Percentiles rank a stretch among this genome's conserved stretches.
Evolutionary conservation across 2,888 invertebrate species (phyloP).

Genomic region (Eugnorisma glareosa): DNA sequence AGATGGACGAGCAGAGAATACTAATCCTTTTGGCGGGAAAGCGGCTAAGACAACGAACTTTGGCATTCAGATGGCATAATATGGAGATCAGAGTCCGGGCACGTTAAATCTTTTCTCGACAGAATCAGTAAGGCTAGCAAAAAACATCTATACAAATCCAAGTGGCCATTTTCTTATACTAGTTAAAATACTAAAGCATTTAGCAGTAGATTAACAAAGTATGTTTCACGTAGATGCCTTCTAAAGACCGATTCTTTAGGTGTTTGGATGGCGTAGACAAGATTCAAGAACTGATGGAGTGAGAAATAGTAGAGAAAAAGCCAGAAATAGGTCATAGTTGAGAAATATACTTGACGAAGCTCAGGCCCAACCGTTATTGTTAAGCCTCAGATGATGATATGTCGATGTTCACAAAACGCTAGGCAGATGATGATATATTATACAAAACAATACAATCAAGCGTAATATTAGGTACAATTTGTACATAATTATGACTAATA

Average conservation of each 20-base stretch:
- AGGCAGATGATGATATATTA: background rate
- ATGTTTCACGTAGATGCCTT: background rate
- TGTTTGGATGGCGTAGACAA: background rate
- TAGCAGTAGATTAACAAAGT: background rate
- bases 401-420: background rate
- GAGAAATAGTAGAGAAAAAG: background rate
- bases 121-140: background rate
- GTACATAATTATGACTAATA: slow-evolving; percentile 46
- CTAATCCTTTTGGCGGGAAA: slow-evolving; percentile 57
- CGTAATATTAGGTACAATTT: background rate
- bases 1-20: slow-evolving; percentile 51
- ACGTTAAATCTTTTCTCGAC: slow-evolving; percentile 17
- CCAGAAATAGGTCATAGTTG: background rate
- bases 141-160: background rate
- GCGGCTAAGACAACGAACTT: slow-evolving; percentile 52
- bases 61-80: slow-evolving; percentile 57
- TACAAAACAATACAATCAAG: slow-evolving; percentile 22
- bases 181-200: background rate
- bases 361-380: background rate
- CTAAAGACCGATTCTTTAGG: background rate
- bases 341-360: background rate
- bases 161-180: background rate
- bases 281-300: background rate
- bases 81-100: slow-evolving; percentile 43
- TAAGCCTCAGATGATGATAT: background rate